Evolutionary conservation across 2,113 vertebrate species (phyloP).

Genomic region (Cavia aperea): DNA sequence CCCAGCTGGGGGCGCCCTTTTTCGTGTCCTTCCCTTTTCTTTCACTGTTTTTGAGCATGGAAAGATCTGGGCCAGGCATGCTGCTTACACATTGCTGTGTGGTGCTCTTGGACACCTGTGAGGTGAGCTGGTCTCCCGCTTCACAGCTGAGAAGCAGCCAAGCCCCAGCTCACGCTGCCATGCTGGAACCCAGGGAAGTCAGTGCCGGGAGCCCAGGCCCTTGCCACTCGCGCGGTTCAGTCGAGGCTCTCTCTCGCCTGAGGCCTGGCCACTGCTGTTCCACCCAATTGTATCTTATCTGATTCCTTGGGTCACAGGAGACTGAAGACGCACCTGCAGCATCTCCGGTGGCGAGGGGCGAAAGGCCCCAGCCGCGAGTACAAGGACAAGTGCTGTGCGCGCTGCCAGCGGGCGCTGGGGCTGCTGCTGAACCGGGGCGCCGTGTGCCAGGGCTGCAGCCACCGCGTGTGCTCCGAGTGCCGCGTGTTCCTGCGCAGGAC

Average conservation of each 20-base stretch:
- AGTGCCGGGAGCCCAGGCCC: neutral
- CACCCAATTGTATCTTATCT: neutral
- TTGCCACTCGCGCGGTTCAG: accelerated
- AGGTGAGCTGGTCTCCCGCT: neutral
- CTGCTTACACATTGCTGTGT: neutral
- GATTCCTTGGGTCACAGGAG: slow-evolving; percentile 74
- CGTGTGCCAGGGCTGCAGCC: slow-evolving; percentile 89
- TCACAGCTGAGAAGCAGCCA: neutral
- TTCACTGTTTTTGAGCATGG: neutral
- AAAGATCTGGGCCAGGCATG: neutral
- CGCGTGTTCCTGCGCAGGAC: slow-evolving; percentile 72
- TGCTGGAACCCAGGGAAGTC: neutral
- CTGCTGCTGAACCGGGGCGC: slow-evolving; percentile 83
- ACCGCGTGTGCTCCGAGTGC: slow-evolving; percentile 86
- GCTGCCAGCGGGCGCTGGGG: slow-evolving; percentile 84
- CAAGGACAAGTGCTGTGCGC: slow-evolving; percentile 81
- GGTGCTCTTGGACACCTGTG: neutral
- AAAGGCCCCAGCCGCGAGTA: slow-evolving; percentile 71
- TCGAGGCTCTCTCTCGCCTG: accelerated
- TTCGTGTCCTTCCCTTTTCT: neutral
- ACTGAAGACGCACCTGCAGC: slow-evolving; percentile 84
- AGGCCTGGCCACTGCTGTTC: neutral
- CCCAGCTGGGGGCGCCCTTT: neutral
- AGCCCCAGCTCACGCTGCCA: neutral
- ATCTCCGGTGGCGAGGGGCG: slow-evolving; percentile 78